Base-by-base conservation (phyloP, 2,888 invertebrate genomes). In the Nasonovia ribisnigri region DNA sequence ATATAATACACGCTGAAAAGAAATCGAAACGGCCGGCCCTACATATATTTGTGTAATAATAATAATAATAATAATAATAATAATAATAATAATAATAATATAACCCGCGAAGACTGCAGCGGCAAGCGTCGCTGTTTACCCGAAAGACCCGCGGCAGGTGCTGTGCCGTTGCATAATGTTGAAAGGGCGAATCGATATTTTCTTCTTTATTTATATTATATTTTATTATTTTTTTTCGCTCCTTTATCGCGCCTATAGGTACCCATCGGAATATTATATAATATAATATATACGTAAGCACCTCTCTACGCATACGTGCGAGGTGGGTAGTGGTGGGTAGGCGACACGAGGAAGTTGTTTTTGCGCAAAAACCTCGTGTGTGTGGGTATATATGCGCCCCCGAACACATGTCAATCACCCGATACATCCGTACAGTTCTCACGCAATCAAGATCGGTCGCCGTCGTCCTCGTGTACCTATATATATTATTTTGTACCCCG, bases 291-390 rank as follows among this genome's bases (percentile, higher is more conserved):
- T 36, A 24, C 77, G n/a, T n/a, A n/a, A 13, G 16, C n/a, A n/a
- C n/a, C n/a, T 16, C 1, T 3, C 5, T 0, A 5, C 26, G 24
- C 10, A 36, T 3, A 11, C 26, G 43, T 11, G 29, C 43, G n/a
- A n/a, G n/a, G n/a, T 36, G 77, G 77, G 77, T 77, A 36, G 67
- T 67, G n/a, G 67, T 36, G 20, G 20, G 11, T n/a, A 46, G 26
- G 46, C 77, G 90, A 91, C 60, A 67, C 86, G 84, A 93, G 93
- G 93, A 93, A 93, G 93, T 93, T 93, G 93, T 93, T 93, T 93
- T 93, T 93, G 90, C 90, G 90, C 90, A 51, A 93, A 90, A 90
- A 93, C 87, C 93, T 84, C 57, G 43, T 29, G 29, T 20, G 10
- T n/a, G 24, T 51, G 24, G 8, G 29, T 51, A 8, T 42, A 36